Evolutionary conservation across 2,113 vertebrate genomes (phyloP), one percentile per base, ranked within the genome.

Genomic region (Ceyx cyanopectus): DNA sequence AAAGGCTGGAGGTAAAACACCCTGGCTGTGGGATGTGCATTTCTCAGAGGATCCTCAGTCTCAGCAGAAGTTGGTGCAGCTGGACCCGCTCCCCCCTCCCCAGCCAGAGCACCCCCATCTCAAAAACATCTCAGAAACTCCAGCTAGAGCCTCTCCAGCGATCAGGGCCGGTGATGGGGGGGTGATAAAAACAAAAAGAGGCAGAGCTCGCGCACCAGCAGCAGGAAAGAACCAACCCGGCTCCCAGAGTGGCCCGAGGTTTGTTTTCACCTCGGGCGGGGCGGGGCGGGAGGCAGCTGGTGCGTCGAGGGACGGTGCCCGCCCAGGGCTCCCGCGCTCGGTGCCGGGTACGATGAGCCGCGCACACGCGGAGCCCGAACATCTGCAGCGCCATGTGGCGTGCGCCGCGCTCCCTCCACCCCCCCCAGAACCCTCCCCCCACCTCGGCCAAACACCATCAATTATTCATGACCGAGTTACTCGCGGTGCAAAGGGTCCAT

Each of bases 361-460:
- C 85, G 98, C 98, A 97, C 98, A 98, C 92, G 98, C 76, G 97
- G 97, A 97, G 95, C 97, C 93, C 89, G 82, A 98, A 98, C 99
- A 99, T 99, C 99, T 99, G 99, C 98, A 98, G 96, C 78, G 87
- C 98, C 98, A 98, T 98, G 98, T 99, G 98, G 98, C 95, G 95
- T 92, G 89, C 89, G 56, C 96, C 94, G 97, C 97, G 96, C 97
- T 97, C 97, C 96, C 73, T 51, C 78, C 24, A 66, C 92, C 46
- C 95, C 96, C 98, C 91, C 96, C 85, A 91, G 62, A 14, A 26
- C 95, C 97, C 37, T 9, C 8, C 37, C 37, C 37, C 37, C 37
- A 9, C 37, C 97, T 95, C 97, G 96, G 92, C 94, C 43, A 69
- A 86, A 95, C 92, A 94, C 96, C 96, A 98, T 98, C 97, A 98